Evolutionary conservation across 2,797 vertebrate species (phyloP).

Genomic region (Philypnodon macrostomus): DNA sequence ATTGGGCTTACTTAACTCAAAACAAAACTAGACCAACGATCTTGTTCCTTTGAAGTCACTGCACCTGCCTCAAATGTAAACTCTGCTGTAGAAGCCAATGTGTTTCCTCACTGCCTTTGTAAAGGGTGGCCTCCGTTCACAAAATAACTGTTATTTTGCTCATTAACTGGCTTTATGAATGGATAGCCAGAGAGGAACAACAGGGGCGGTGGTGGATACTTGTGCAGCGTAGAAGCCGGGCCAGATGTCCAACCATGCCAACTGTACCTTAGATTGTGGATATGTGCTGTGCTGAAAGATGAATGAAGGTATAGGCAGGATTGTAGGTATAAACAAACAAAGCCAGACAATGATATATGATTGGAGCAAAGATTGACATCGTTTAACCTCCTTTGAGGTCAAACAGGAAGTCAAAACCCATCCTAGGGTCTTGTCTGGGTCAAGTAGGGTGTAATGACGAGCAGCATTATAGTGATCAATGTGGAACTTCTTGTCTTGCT

Average conservation of each 20-base stretch:
- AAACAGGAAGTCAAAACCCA: constrained; percentile 43
- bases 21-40: constrained; percentile 10
- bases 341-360: constrained; percentile 8
- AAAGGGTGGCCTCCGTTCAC: constrained; percentile 18
- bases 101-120: constrained; percentile 2
- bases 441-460: constrained; percentile 31
- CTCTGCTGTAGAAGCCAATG: constrained; percentile 6
- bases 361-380: constrained; percentile 9
- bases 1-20: not conserved
- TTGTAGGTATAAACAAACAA: not conserved
- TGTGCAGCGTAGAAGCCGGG: constrained; percentile 25
- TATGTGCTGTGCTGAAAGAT: not conserved
- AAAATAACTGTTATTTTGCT: constrained; percentile 49
- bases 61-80: constrained; percentile 37
- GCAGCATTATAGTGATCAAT: constrained; percentile 9
- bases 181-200: constrained; percentile 24
- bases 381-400: constrained; percentile 30
- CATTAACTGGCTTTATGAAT: constrained; percentile 34
- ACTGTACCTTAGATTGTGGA: not conserved
- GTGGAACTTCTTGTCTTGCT: constrained; percentile 3
- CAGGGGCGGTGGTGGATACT: constrained; percentile 28
- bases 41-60: constrained; percentile 1
- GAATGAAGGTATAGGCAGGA: not conserved
- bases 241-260: constrained; percentile 38
- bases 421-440: constrained; percentile 32